These are phyloP conservation scores for Pipistrellus nathusii DNA, from an alignment of 2,797 vertebrate species.

Conservation along the genomic window DNA sequence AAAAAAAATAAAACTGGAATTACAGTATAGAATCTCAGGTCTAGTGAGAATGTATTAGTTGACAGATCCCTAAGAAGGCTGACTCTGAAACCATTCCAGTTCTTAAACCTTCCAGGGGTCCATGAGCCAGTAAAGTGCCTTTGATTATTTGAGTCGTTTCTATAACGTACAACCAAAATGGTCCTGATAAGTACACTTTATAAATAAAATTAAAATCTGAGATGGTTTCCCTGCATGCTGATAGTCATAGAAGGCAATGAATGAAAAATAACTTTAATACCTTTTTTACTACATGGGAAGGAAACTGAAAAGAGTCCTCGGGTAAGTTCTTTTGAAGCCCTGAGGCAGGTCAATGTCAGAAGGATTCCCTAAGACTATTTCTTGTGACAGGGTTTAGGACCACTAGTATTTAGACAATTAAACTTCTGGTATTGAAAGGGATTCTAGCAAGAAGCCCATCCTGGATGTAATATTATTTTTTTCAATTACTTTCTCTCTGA, in stretches of 20 bases:
- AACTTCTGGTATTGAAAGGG: neutral
- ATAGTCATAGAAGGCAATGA: neutral
- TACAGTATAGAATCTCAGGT: slow-evolving; percentile 1
- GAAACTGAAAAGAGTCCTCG: neutral
- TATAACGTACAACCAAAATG: slow-evolving; percentile 54
- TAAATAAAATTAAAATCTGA: slow-evolving; percentile 61
- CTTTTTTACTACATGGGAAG: slow-evolving; percentile 8
- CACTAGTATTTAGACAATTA: neutral
- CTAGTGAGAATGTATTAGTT: slow-evolving; percentile 9
- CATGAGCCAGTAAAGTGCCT: slow-evolving; percentile 63
- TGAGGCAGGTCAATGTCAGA: neutral
- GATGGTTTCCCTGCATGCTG: slow-evolving; percentile 17
- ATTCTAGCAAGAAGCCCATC: neutral
- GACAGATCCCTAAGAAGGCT: slow-evolving; percentile 35
- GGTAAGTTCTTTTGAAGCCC: neutral
- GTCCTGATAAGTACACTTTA: slow-evolving; percentile 39
- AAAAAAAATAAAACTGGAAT: slow-evolving; percentile 36
- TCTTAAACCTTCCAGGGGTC: slow-evolving; percentile 66
- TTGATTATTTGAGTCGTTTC: slow-evolving; percentile 58
- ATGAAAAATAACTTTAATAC: slow-evolving; percentile 21
- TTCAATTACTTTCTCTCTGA: slow-evolving; percentile 6
- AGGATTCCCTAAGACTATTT: neutral
- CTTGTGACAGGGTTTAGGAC: neutral
- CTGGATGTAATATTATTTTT: neutral
- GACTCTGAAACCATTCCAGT: slow-evolving; percentile 58